Base-by-base conservation (phyloP, 1,140 invertebrate species). In the Oreohelix idahoensis region DNA sequence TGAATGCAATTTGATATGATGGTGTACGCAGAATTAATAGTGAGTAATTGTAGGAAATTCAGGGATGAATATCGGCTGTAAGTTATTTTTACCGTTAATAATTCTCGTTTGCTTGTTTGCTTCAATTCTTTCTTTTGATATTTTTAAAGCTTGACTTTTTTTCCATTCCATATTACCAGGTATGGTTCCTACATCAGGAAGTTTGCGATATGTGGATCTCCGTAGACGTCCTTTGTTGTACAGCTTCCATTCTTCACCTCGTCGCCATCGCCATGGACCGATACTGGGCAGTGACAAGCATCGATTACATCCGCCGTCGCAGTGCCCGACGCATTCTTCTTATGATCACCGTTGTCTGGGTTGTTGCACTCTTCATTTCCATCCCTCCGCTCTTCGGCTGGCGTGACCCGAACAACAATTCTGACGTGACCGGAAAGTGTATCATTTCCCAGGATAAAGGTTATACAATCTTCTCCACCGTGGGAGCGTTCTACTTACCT, bases 241-340 rank as follows among this genome's bases (percentile, higher is more conserved):
- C 97, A 4, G 97, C 97, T 11, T 97, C 96, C 42, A 98, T 98
- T 88, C 93, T 98, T 17, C 97, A 98, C 93, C 94, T 98, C n/a
- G 96, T 98, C 26, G 97, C 97, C 81, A 98, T 98, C 83, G 97
- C 97, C 69, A 93, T 98, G 38, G 97, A 98, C 93, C 95, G 97
- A 91, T 99, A 98, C 92, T 98, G 97, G 97, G 97, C 97, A 80
- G 97, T 99, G 87, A 98, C 97, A 70, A 95, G 97, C 92, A 96
- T 98, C 79, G 97, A 98, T 93, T 98, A 99, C 94, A 97, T 97
- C 88, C 96, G 97, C 92, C 95, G 96, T 70, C 94, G 97, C 88
- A 97, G 96, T 89, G 95, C 96, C 75, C 87, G 89, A 80, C 94
- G 94, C 85, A 98, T 99, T 87, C 95, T 96, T 84, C 94, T 95